Evolutionary conservation across 2,113 vertebrate species (phyloP), one percentile per base, ranked within the genome.

Genomic region (Dicaeum eximium): DNA sequence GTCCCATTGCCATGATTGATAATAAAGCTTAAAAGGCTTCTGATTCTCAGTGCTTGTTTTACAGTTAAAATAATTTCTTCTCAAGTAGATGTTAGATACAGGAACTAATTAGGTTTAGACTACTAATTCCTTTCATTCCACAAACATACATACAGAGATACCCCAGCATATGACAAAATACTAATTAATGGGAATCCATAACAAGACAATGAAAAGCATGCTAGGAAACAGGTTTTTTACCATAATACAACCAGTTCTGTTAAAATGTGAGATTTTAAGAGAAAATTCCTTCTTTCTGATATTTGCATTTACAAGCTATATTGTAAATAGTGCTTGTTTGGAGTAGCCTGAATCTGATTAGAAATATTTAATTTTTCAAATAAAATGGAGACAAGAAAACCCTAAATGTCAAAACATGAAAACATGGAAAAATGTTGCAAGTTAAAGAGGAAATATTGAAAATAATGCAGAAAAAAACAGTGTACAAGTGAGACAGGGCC

Each of bases 231-330:
- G 31, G 0, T 1, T 20, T 88, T 96, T 93, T 89, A 87, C 44
- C 37, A 58, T 22, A 92, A 79, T 38, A 60, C 30, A 93, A 57
- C 3, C 22, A 85, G 17, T 47, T 88, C 16, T 48, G 35, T 47
- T 83, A 90, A 95, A 97, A 37, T 44, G 4, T 88, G 42, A 89
- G 1, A 64, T 92, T 80, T 93, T 88, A 91, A 87, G n/a, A 91
- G 19, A 64, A 88, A 92, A 86, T 38, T 86, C 23, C 37, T 93
- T 88, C 69, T 25, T 87, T 86, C 53, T 74, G 23, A 38, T 33
- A 86, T 91, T 87, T 93, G 54, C 57, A 87, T 60, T 88, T 95
- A 83, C 22, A 93, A 79, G 50, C 15, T 74, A 28, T 42, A 78
- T 18, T 66, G 47, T 21, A 91, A 93, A 86, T 48, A 48, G 4